Base-by-base conservation (phyloP, 64 coral and sea anemone species). In the Dendrophyllia cribrosa region DNA sequence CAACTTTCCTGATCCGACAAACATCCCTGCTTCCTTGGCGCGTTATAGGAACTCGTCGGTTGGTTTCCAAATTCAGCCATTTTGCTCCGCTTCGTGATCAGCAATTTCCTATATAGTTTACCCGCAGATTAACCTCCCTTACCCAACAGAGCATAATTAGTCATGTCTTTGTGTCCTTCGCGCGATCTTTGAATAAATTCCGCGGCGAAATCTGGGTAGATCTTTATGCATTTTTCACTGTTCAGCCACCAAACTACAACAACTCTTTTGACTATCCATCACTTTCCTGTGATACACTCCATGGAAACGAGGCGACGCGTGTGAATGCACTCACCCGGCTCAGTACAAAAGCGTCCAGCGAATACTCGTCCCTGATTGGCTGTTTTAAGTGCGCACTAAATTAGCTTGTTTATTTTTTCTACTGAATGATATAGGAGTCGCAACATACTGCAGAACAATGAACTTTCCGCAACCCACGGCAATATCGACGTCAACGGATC, bases 31-130 rank as follows among this genome's bases (percentile, higher is more conserved):
- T 67, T 94, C 68, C 88, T 94, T 64, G 74, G 79, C 62, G 67
- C 78, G 46, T 59, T 69, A 13, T 59, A 58, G 34, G 74, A 45
- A 63, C 77, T 63, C 6, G 83, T 78, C 95, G 47, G 91, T 91
- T 97, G 95, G 51, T 74, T 79, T 89, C 83, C 86, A 76, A 87
- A 85, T 58, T 82, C 92, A 87, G 88, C 92, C 95, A 97, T 97
- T 13, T 84, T 68, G 55, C 77, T 59, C 8, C 53, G 52, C 12
- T 75, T 12, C 60, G 44, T 10, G 80, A 84, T 84, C 61, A 67
- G 4, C 62, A 19, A 67, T 56, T 77, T 84, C n/a, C 7, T n/a
- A 50, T 44, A 15, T 14, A 12, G 46, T 50, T 68, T 84, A 7
- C 17, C 80, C 44, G 20, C 44, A 26, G 60, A 20, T 67, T 19